These are phyloP conservation scores for Mastomys natalensis DNA, from an alignment of 2,113 vertebrate genomes.

Conservation along the genomic window DNA sequence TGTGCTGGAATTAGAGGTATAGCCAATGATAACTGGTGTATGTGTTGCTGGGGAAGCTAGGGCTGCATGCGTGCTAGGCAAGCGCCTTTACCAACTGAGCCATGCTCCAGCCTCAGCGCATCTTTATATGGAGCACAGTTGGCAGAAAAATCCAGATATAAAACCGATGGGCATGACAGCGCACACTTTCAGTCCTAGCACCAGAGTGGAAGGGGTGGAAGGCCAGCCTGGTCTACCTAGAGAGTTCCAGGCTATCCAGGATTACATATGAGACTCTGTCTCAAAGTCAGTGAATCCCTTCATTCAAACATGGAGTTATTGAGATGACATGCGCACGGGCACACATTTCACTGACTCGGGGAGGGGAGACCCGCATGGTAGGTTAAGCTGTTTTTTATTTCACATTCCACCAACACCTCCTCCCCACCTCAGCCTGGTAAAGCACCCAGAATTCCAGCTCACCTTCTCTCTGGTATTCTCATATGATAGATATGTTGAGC, in stretches of 20 bases:
- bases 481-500: background rate
- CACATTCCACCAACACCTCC: too few relatives aligned
- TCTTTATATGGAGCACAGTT: background rate
- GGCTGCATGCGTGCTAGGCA: background rate
- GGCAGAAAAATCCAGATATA: background rate
- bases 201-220: background rate
- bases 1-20: background rate
- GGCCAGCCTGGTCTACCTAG: background rate
- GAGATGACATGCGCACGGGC: rapidly evolving
- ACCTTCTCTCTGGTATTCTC: background rate
- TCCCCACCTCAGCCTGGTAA: background rate
- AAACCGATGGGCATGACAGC: too few relatives aligned
- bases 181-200: too few relatives aligned
- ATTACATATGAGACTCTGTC: background rate
- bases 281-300: background rate
- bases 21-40: background rate
- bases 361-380: background rate
- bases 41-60: background rate
- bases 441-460: background rate
- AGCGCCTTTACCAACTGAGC: background rate
- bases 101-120: background rate
- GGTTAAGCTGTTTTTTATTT: background rate
- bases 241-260: background rate
- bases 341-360: too few relatives aligned
- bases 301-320: background rate